Conservation (phyloP, 2,888 invertebrate genomes). For the Leptinotarsa rubiginosa region DNA sequence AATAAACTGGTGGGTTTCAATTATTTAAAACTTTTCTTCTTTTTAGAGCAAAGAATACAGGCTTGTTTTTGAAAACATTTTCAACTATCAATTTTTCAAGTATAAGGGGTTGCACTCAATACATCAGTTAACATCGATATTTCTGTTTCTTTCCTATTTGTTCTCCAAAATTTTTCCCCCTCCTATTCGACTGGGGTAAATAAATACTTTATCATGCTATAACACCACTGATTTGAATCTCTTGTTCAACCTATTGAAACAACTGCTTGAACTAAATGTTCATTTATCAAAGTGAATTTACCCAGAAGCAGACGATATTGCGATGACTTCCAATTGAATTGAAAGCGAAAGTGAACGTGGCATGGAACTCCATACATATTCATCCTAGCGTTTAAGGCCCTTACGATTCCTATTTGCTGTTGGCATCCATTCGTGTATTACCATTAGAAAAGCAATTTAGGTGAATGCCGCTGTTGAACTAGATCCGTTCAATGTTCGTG, state of each 20-base stretch:
- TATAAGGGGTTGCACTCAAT: too few relatives aligned
- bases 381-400: neutral
- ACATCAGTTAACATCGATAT: too few relatives aligned
- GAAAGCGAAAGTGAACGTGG: neutral
- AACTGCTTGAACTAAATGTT: neutral
- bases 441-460: neutral
- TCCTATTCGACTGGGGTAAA: too few relatives aligned
- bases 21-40: too few relatives aligned
- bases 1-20: too few relatives aligned
- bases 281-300: slow-evolving; percentile 2
- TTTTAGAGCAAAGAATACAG: too few relatives aligned
- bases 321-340: slow-evolving; percentile 7
- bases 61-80: too few relatives aligned
- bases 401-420: slow-evolving; percentile 5
- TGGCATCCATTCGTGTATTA: neutral
- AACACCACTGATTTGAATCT: too few relatives aligned
- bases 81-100: too few relatives aligned
- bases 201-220: too few relatives aligned
- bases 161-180: too few relatives aligned
- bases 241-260: neutral
- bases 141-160: too few relatives aligned
- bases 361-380: slow-evolving; percentile 4
- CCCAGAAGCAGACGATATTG: neutral
- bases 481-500: neutral
- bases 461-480: neutral